Percentiles rank a stretch among this genome's conserved stretches.
phyloP scores from a whole-genome alignment of 2,888 invertebrate genomes.

The Erannis defoliaria region DNA sequence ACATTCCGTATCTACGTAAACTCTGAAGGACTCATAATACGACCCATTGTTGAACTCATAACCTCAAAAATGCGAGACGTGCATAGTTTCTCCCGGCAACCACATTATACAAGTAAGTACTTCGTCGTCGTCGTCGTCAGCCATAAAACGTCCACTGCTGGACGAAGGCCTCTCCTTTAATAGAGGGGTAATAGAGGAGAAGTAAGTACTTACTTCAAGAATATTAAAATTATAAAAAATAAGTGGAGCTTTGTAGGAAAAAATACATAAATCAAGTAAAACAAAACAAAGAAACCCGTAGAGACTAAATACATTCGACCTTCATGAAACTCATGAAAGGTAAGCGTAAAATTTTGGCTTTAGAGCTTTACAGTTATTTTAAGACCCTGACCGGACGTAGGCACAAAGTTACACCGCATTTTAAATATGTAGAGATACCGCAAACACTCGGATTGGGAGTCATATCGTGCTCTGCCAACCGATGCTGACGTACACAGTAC shows the following conservation, averaged over 20 bases:
- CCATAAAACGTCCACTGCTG: no score
- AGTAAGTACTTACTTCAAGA: no score
- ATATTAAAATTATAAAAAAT: no score
- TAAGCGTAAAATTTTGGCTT: conserved; percentile 23
- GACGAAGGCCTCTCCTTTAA: no score
- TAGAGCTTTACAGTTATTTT: conserved; percentile 30
- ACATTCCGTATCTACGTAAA: no score
- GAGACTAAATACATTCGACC: neutral
- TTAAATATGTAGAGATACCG: conserved; percentile 37
- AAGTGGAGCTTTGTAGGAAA: neutral
- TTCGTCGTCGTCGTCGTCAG: no score
- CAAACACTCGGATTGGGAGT: conserved; percentile 35
- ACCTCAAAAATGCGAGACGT: no score
- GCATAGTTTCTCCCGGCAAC: no score
- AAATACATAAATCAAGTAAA: neutral
- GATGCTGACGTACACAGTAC: conserved; percentile 4
- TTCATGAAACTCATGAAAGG: conserved; percentile 12
- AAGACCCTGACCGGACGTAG: conserved; percentile 28
- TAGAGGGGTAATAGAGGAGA: no score
- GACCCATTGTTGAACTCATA: no score
- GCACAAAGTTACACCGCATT: conserved; percentile 33
- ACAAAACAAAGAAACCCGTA: neutral
- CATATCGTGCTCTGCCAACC: conserved; percentile 25
- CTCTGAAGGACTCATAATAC: no score
- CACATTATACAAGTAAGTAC: no score